These are phyloP conservation scores for Sepioteuthis lessoniana DNA, from an alignment of 2,888 invertebrate species.

Conservation along the genomic window DNA sequence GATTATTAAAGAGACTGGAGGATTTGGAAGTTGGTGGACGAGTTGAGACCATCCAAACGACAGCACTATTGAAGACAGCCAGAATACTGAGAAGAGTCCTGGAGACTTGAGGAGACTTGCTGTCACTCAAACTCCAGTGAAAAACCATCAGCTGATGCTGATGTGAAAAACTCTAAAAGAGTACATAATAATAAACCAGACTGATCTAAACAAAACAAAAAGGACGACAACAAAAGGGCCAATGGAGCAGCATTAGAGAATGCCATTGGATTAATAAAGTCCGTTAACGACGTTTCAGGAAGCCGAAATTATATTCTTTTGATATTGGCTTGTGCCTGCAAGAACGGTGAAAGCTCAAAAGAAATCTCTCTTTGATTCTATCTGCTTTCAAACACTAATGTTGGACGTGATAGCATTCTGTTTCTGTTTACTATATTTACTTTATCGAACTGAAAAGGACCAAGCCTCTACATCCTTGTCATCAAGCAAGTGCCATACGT, in stretches of 20 bases:
- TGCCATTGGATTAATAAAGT: neutral
- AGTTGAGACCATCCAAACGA: too few relatives aligned
- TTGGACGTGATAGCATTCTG: neutral
- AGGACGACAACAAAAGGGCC: neutral
- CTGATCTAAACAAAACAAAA: too few relatives aligned
- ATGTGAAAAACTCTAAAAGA: too few relatives aligned
- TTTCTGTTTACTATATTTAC: neutral
- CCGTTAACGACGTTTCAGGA: neutral
- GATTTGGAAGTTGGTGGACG: too few relatives aligned
- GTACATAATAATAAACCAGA: too few relatives aligned
- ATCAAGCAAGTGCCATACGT: neutral
- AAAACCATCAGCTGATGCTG: too few relatives aligned
- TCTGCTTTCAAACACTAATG: constrained; percentile 7
- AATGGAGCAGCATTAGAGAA: neutral
- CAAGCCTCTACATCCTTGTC: neutral
- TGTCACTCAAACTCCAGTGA: too few relatives aligned
- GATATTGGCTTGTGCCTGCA: neutral
- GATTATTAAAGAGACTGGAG: too few relatives aligned
- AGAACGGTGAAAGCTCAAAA: neutral
- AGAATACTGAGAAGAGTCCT: too few relatives aligned
- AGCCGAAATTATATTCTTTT: neutral
- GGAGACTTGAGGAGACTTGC: too few relatives aligned
- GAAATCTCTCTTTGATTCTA: neutral
- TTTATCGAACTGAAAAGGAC: neutral
- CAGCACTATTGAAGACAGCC: too few relatives aligned